These are phyloP conservation scores for Thyatira batis DNA, from an alignment of 2,888 invertebrate species.

Conservation along the genomic window DNA sequence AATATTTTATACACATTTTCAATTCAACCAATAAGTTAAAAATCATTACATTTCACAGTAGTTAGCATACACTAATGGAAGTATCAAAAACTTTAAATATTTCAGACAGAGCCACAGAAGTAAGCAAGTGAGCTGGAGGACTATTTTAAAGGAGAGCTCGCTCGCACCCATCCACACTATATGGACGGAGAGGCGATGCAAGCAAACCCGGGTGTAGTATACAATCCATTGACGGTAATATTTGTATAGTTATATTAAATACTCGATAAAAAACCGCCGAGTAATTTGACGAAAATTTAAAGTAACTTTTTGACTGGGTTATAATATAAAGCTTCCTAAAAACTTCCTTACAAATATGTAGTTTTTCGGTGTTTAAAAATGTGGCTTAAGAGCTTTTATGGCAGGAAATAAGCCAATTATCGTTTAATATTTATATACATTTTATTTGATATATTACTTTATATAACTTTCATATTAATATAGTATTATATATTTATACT, in stretches of 20 bases:
- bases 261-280: not conserved
- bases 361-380: not conserved
- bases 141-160: slow-evolving; percentile 28
- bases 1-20: too few species aligned
- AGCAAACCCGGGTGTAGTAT: slow-evolving; percentile 49
- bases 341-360: not conserved
- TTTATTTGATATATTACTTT: not conserved
- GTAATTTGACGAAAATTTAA: not conserved
- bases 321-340: too few species aligned
- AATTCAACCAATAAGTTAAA: too few species aligned
- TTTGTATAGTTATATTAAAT: not conserved
- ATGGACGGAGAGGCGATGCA: slow-evolving; percentile 64
- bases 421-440: not conserved
- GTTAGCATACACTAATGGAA: slow-evolving; percentile 44
- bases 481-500: not conserved
- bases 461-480: not conserved
- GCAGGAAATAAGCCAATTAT: not conserved
- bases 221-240: slow-evolving; percentile 31
- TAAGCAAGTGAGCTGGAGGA: slow-evolving; percentile 43
- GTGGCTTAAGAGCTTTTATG: too few species aligned
- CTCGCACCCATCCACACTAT: slow-evolving; percentile 63
- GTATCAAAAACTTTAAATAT: slow-evolving; percentile 40
- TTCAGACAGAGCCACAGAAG: slow-evolving; percentile 61
- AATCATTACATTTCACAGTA: slow-evolving; percentile 5
- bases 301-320: not conserved